Evolutionary conservation across 2,113 vertebrate genomes (phyloP), one percentile per base, ranked within the genome.

Genomic region (Tautogolabrus adspersus): DNA sequence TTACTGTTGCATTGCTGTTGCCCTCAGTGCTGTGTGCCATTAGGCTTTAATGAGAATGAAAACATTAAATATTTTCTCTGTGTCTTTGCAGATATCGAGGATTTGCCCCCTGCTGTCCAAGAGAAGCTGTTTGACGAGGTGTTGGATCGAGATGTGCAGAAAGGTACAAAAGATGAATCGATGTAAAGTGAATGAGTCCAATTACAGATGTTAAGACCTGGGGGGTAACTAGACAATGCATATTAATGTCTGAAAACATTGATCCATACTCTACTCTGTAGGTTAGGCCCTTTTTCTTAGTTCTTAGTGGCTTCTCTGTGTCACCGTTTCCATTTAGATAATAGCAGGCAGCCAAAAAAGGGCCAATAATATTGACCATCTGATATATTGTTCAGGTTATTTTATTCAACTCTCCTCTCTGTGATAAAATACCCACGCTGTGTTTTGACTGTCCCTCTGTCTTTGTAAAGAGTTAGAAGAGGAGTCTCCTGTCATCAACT

Each of bases 101-200:
- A 99, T 90, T 87, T 99, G 57, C 96, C 97, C 0, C 96, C 97
- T 82, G 95, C 97, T 69, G 97, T 99, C 82, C 98, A 99, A 87
- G 98, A 99, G 83, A 99, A 99, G 85, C 89, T 99, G 77, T 99
- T 98, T 84, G 97, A 99, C 38, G 98, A 99, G 87, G 96, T 99
- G 81, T 94, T 99, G 85, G 98, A 99, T 86, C 95, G 98, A 90
- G 98, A 99, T 85, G 98, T 99, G 84, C 97, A 99, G 86, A 99
- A 99, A 97, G 98, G 98, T 98, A 93, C 21, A 87, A 1, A 6
- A 18, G 47, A 5, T 49, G 4, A 8, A 15, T 30, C 26, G 22
- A 57, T 8, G 23, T 26, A 1, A 57, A 8, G 40, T 42, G 10
- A 42, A 10, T 9, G 40, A 42, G 40, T 42, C 8, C 40, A 11